phyloP scores from a whole-genome alignment of 1,140 invertebrate species.

The Heliconius hermathena region DNA sequence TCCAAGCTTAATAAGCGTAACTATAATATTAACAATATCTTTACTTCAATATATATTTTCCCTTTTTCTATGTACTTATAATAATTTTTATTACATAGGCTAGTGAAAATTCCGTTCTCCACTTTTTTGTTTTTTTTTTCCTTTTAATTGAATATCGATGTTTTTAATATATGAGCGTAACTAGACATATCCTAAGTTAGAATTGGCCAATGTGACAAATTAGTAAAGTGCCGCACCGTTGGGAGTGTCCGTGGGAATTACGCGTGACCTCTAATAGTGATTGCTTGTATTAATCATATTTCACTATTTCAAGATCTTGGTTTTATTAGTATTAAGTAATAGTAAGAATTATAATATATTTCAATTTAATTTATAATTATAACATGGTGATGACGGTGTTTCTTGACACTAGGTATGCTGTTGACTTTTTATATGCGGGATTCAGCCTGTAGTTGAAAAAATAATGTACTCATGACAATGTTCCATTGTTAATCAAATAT shows the following conservation, averaged over 20 bases:
- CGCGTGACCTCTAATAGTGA: conserved; percentile 59
- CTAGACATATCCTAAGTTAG: conserved; percentile 33
- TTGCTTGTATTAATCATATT: conserved; percentile 60
- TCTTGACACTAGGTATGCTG: too few species aligned
- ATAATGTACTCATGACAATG: too few species aligned
- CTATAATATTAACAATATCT: background rate
- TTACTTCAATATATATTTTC: background rate
- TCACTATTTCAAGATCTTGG: background rate
- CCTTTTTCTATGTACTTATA: too few species aligned
- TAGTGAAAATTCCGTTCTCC: background rate
- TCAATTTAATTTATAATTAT: too few species aligned
- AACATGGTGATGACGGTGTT: too few species aligned
- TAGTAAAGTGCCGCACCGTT: conserved; percentile 52
- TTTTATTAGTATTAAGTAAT: too few species aligned
- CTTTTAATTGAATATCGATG: background rate
- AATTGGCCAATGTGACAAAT: conserved; percentile 68
- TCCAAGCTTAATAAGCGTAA: background rate
- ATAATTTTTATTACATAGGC: too few species aligned
- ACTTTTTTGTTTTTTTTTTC: background rate
- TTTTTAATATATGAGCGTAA: conserved; percentile 24
- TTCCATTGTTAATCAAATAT: too few species aligned
- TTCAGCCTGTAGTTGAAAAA: too few species aligned
- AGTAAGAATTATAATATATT: too few species aligned
- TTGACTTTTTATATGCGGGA: too few species aligned
- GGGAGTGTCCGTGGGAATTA: conserved; percentile 66